Conservation (phyloP, 2,113 vertebrate genomes). For the Elaphurus davidianus region DNA sequence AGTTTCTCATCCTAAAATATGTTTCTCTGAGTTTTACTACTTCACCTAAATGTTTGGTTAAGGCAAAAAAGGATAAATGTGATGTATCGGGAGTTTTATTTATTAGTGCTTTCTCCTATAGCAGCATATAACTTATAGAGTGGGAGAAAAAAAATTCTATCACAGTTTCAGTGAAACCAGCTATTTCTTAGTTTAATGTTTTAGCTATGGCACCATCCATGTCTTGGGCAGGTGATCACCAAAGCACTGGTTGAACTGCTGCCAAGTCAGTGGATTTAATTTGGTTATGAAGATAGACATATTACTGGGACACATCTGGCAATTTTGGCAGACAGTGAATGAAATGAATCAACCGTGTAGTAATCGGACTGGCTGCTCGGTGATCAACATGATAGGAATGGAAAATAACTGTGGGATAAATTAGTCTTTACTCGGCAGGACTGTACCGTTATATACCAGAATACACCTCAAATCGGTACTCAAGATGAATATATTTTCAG, state of each 20-base stretch:
- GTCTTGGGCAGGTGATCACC: background rate
- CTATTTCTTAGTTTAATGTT: background rate
- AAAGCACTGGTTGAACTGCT: background rate
- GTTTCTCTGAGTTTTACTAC: slow-evolving; percentile 12
- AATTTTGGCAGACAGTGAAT: slow-evolving; percentile 43
- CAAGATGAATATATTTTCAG: background rate
- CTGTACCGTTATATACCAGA: background rate
- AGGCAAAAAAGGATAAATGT: background rate
- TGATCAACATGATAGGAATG: background rate
- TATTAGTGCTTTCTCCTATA: background rate
- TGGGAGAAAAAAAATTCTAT: background rate
- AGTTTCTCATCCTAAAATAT: background rate
- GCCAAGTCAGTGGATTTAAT: background rate
- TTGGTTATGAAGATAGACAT: background rate
- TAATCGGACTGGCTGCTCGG: background rate
- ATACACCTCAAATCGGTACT: background rate
- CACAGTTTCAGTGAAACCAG: background rate
- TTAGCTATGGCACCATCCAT: background rate
- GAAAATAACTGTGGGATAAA: background rate
- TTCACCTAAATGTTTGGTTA: slow-evolving; percentile 15
- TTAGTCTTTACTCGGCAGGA: background rate
- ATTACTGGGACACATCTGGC: slow-evolving; percentile 39
- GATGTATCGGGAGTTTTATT: background rate
- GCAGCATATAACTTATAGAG: background rate
- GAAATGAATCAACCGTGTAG: slow-evolving; percentile 42